Conservation (phyloP, 30 jellyfish, hydroid and myxozoan genomes). For the Sanderia malayensis region DNA sequence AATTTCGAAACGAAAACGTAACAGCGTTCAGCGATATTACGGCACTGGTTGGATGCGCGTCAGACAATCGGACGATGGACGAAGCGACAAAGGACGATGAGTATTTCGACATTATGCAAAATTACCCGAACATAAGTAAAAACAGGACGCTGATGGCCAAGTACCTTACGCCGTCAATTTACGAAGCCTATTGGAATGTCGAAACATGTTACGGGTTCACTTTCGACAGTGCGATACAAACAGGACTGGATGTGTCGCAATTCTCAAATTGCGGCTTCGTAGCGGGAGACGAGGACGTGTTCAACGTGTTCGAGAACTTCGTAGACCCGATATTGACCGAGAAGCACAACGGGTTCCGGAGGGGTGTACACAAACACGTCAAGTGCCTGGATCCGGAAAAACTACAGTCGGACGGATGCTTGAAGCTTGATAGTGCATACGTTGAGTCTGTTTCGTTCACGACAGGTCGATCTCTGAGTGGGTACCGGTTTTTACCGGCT, state of each 20-base stretch:
- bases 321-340: conserved; percentile 47
- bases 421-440: conserved; percentile 26
- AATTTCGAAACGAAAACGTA: not conserved
- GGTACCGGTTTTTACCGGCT: conserved; percentile 46
- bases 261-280: conserved; percentile 47
- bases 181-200: conserved; percentile 47
- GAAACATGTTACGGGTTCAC: conserved; percentile 44
- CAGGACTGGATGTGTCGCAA: conserved; percentile 56
- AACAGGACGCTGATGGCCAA: conserved; percentile 49
- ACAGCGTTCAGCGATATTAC: conserved; percentile 44
- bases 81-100: conserved; percentile 48
- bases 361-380: conserved; percentile 41
- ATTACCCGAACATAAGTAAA: conserved; percentile 25
- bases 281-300: conserved; percentile 45
- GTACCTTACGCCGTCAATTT: conserved; percentile 42
- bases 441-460: conserved; percentile 51
- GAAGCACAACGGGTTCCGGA: conserved; percentile 43
- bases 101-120: conserved; percentile 41
- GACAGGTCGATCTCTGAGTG: conserved; percentile 46
- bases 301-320: conserved; percentile 22
- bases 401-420: conserved; percentile 37
- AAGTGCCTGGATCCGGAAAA: conserved; percentile 33
- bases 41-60: conserved; percentile 34
- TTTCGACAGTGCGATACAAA: conserved; percentile 38
- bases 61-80: not conserved